Conservation (phyloP, 2,888 invertebrate species). For the Pseudococcus longispinus region DNA sequence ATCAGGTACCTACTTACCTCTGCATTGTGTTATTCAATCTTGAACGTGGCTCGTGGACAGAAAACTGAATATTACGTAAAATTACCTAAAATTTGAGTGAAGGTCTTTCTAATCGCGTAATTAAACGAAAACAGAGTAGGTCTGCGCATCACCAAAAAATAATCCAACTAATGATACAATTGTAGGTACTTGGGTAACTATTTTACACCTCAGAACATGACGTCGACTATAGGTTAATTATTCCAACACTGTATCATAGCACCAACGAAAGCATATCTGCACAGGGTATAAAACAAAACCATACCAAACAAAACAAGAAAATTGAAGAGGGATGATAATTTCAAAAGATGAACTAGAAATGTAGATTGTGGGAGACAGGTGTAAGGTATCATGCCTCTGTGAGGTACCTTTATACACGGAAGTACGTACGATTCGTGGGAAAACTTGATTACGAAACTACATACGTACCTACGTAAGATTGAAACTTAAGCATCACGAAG, state of each 20-base stretch:
- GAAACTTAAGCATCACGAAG: conserved; percentile 24
- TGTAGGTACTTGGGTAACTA: too few relatives aligned
- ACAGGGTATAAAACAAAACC: background rate
- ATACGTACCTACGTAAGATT: conserved; percentile 27
- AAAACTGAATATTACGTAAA: too few relatives aligned
- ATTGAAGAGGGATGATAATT: background rate
- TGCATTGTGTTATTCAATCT: too few relatives aligned
- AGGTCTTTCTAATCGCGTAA: too few relatives aligned
- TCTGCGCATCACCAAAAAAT: too few relatives aligned
- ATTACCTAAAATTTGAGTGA: too few relatives aligned
- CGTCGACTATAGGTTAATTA: background rate
- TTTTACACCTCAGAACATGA: background rate
- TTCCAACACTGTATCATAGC: background rate
- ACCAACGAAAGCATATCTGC: background rate
- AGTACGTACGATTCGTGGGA: conserved; percentile 52
- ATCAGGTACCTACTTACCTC: too few relatives aligned
- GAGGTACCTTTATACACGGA: conserved; percentile 43
- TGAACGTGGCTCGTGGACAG: too few relatives aligned
- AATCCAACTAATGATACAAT: too few relatives aligned
- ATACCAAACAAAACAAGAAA: background rate
- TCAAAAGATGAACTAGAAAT: conserved; percentile 27
- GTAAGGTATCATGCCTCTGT: background rate
- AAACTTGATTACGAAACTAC: conserved; percentile 9
- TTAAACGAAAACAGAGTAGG: too few relatives aligned
- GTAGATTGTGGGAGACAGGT: conserved; percentile 2